Base-by-base conservation (phyloP, 2,113 vertebrate species). In the Monopterus albus region DNA sequence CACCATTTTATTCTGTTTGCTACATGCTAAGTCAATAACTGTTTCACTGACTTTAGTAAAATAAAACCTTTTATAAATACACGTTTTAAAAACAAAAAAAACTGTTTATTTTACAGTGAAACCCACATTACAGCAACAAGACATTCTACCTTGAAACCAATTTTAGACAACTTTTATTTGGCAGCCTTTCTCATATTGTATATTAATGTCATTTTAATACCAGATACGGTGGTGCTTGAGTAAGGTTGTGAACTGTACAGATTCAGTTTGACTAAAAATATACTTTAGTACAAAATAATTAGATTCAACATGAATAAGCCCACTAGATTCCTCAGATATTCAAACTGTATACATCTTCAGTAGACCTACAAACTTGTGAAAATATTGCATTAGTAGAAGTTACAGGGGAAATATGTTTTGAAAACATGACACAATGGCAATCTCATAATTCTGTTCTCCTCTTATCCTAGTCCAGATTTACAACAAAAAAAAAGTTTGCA, bases 211-310 rank as follows among this genome's bases (percentile, higher is more conserved):
- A 47, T 45, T 63, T 58, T 4, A 20, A 8, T 39, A 21, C 21
- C 35, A 53, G 23, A 15, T 53, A 38, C 33, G 40, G 17, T 11
- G 14, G 64, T 49, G 29, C 28, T 61, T 63, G 72, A 36, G 42
- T 72, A 46, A 51, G 38, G 18, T 71, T 69, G 17, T 78, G 39
- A 75, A 47, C 67, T 72, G 43, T 74, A 84, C 43, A 65, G 56
- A 52, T 38, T 20, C 52, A 43, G 18, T 56, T 75, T 60, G 45
- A 52, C 73, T 69, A 80, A 86, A 88, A 88, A 85, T 76, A 79
- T 66, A 68, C 15, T 87, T 75, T 57, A 81, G 50, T 87, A 81
- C 49, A 86, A 83, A 84, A 80, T 75, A 40, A 49, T 47, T 53
- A 62, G 56, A 61, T 49, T 75, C 20, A 53, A 72, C 18, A 50